These are phyloP conservation scores for Reinhardtius hippoglossoides DNA, from an alignment of 2,113 vertebrate genomes.

Conservation along the genomic window DNA sequence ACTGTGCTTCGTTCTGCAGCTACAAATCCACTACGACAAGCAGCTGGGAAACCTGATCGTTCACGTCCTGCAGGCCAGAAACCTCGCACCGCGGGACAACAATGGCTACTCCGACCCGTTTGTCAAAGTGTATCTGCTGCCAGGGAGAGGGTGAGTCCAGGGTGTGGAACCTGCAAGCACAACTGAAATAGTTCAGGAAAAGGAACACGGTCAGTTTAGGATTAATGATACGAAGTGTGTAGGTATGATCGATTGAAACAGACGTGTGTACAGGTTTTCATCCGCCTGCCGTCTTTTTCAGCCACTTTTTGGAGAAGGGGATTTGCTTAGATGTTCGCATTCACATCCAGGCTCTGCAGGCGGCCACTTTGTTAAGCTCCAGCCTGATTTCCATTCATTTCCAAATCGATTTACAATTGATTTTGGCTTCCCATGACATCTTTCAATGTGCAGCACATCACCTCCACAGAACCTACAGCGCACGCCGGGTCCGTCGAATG, in stretches of 20 bases:
- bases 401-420: slow-evolving; percentile 65
- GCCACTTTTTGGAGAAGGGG: not conserved
- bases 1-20: slow-evolving; percentile 78
- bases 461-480: slow-evolving; percentile 28
- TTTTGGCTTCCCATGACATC: slow-evolving; percentile 65
- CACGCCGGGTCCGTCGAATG: slow-evolving; percentile 18
- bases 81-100: slow-evolving; percentile 92
- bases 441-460: slow-evolving; percentile 53
- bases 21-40: slow-evolving; percentile 98
- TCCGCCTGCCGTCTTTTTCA: slow-evolving; percentile 7
- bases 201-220: not conserved
- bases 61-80: slow-evolving; percentile 97
- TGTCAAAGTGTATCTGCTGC: slow-evolving; percentile 98
- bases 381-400: slow-evolving; percentile 64
- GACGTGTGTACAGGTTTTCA: not conserved
- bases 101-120: slow-evolving; percentile 98
- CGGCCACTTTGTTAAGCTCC: slow-evolving; percentile 30
- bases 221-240: not conserved
- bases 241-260: not conserved
- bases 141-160: slow-evolving; percentile 94
- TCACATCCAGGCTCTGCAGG: slow-evolving; percentile 23
- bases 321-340: not conserved
- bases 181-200: slow-evolving; percentile 5
- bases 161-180: slow-evolving; percentile 21
- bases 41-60: slow-evolving; percentile 97